A percentile compares a stretch with the other conserved stretches of the same genome.
Evolutionary conservation across 2,888 invertebrate genomes (phyloP).

Genomic region (Stictocephala bisonia): DNA sequence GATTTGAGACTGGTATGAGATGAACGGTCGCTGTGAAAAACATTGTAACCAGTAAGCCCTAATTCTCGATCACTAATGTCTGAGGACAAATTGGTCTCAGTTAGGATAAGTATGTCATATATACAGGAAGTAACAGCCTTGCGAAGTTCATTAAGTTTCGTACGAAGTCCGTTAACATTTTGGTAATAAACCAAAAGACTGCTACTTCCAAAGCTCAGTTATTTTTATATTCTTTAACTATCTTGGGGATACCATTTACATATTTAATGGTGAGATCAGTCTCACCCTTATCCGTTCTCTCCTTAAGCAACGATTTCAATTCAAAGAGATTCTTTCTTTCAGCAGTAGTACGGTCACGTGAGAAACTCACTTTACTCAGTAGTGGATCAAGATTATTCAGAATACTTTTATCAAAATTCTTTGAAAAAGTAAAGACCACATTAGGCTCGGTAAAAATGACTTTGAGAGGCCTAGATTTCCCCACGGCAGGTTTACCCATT

Average conservation of each 20-base stretch:
- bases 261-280: constrained; percentile 1
- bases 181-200: not conserved
- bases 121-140: too few relatives aligned
- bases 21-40: not conserved
- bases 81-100: not conserved
- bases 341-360: not conserved
- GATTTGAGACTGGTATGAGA: not conserved
- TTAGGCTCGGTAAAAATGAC: not conserved
- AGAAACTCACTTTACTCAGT: not conserved
- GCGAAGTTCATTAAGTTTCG: constrained; percentile 3
- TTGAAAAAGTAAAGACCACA: not conserved
- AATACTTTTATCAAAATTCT: not conserved
- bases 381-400: not conserved
- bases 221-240: not conserved
- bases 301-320: not conserved
- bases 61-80: constrained; percentile 12
- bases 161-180: constrained; percentile 7
- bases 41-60: not conserved
- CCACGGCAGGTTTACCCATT: not conserved
- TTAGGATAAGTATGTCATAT: not conserved
- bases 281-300: not conserved
- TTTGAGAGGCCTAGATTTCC: not conserved
- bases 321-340: constrained; percentile 10
- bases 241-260: not conserved
- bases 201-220: not conserved